A percentile compares a stretch with the other conserved stretches of the same genome.
phyloP scores from a whole-genome alignment of 2,888 invertebrate species.

The Heliconius aoede region DNA sequence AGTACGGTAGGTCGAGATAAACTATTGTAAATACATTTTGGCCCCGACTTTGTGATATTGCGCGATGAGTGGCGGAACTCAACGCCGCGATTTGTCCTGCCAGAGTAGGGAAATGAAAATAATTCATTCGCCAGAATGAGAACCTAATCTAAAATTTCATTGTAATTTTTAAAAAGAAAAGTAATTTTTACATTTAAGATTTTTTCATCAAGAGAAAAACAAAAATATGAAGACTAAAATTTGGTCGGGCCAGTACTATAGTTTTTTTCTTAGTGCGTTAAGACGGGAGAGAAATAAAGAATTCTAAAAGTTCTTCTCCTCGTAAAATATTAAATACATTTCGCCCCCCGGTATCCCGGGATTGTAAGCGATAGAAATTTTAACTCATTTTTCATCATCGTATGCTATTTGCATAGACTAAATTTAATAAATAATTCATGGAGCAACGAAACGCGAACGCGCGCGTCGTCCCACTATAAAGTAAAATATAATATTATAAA shows the following conservation, averaged over 20 bases:
- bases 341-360: not conserved
- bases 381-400: constrained; percentile 27
- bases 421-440: constrained; percentile 30
- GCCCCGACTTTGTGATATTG: too few species aligned
- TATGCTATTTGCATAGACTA: constrained; percentile 27
- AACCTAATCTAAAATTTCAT: too few species aligned
- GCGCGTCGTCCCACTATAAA: constrained; percentile 18
- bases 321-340: constrained; percentile 8
- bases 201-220: too few species aligned
- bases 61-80: too few species aligned
- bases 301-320: not conserved
- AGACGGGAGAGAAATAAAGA: not conserved
- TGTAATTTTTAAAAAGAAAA: too few species aligned
- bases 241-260: not conserved
- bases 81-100: too few species aligned
- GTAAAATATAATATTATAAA: constrained; percentile 21
- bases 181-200: too few species aligned
- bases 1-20: too few species aligned
- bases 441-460: constrained; percentile 18
- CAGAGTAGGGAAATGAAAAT: too few species aligned
- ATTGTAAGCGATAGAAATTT: constrained; percentile 23
- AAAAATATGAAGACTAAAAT: too few species aligned
- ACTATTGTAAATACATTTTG: too few species aligned
- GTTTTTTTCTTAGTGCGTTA: not conserved
- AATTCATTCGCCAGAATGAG: too few species aligned